These are phyloP conservation scores for Myotis brandtii DNA, from an alignment of 2,113 vertebrate genomes.

Conservation along the genomic window DNA sequence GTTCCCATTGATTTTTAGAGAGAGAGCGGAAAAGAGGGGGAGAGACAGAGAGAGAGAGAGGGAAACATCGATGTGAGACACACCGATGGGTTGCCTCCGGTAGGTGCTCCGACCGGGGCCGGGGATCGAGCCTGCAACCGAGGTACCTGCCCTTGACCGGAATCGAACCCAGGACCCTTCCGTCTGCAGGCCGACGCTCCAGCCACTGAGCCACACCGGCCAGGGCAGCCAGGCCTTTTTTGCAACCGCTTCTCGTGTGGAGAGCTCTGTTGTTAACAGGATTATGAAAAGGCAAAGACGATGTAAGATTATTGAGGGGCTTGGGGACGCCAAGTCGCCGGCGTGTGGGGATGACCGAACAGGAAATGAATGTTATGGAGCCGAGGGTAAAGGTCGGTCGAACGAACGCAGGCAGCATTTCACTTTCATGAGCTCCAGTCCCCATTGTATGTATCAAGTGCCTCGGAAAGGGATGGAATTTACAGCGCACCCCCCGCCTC, in stretches of 20 bases:
- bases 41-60: no score
- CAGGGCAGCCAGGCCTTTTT: not conserved
- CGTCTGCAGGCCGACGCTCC: no score
- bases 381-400: conserved; percentile 47
- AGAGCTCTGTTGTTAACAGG: conserved; percentile 21
- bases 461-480: conserved; percentile 59
- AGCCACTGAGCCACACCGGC: no score
- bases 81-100: no score
- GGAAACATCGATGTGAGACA: no score
- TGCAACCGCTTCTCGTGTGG: not conserved
- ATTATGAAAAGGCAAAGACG: conserved; percentile 63
- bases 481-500: not conserved
- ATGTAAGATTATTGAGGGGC: conserved; percentile 50
- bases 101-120: no score
- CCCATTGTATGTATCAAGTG: not conserved
- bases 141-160: no score
- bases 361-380: conserved; percentile 70
- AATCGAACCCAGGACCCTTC: no score
- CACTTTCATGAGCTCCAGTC: conserved; percentile 69
- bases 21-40: no score
- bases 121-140: no score
- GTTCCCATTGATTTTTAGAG: no score
- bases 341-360: conserved; percentile 12
- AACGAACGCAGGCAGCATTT: conserved; percentile 78
- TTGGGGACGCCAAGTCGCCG: not conserved